Evolutionary conservation across 2,797 vertebrate genomes (phyloP).

Genomic region (Heteromormyrus szaboi): DNA sequence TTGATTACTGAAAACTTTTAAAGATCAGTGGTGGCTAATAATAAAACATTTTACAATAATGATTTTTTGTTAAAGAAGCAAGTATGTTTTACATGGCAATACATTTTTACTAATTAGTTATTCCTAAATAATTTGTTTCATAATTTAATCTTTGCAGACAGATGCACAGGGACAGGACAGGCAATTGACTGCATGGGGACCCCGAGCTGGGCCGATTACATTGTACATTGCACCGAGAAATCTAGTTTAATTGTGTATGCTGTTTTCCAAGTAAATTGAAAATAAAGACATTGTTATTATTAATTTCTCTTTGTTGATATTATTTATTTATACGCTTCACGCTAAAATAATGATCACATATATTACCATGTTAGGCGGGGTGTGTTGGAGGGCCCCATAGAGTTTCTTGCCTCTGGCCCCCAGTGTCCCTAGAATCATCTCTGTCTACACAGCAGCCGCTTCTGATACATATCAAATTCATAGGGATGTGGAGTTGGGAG

Average conservation of each 20-base stretch:
- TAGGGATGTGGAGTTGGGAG: too few species aligned
- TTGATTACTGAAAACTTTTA: neutral
- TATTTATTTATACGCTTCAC: neutral
- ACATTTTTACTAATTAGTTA: neutral
- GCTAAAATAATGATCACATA: neutral
- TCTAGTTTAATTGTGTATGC: neutral
- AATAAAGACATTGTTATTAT: neutral
- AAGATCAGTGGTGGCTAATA: neutral
- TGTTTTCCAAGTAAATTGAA: neutral
- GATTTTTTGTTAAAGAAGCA: neutral
- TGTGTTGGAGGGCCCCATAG: neutral
- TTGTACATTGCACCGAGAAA: neutral
- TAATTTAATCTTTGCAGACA: neutral
- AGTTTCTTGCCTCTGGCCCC: neutral
- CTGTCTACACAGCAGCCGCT: neutral
- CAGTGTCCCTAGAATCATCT: neutral
- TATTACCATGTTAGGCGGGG: neutral
- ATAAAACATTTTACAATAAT: neutral
- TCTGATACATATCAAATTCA: neutral
- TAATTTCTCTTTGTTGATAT: neutral
- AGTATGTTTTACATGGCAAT: neutral
- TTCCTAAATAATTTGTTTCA: neutral
- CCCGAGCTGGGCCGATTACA: neutral
- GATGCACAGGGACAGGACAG: neutral
- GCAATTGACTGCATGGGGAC: neutral